Conservation (phyloP, 2,888 invertebrate species). For the Thalpophila matura region DNA sequence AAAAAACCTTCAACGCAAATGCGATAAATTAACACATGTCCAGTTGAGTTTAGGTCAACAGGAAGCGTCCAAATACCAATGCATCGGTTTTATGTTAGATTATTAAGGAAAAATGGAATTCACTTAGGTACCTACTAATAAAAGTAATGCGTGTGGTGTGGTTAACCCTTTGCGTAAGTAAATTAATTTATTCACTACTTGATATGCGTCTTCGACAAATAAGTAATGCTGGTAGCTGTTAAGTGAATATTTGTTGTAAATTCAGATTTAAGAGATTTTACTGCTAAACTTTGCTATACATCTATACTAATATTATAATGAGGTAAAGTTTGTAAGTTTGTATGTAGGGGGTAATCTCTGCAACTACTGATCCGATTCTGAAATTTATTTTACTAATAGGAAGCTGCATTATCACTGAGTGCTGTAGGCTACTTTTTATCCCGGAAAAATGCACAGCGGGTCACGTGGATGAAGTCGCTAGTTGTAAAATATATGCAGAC, state of each 20-base stretch:
- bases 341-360: no score
- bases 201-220: not conserved
- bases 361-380: no score
- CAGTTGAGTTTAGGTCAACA: constrained; percentile 20
- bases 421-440: no score
- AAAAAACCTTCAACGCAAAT: constrained; percentile 6
- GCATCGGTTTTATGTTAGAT: constrained; percentile 9
- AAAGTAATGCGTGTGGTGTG: constrained; percentile 7
- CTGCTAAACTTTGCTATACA: no score
- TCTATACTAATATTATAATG: no score
- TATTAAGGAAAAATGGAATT: constrained; percentile 35
- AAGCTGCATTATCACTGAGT: no score
- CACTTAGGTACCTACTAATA: no score
- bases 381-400: no score
- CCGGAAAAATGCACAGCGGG: no score
- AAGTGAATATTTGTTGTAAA: not conserved
- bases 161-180: constrained; percentile 4
- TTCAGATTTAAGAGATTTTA: not conserved
- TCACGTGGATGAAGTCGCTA: no score
- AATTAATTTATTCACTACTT: constrained; percentile 4
- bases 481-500: no score
- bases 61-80: constrained; percentile 35
- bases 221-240: not conserved
- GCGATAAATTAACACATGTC: constrained; percentile 16
- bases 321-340: no score